Evolutionary conservation across 2,888 invertebrate genomes (phyloP).

Genomic region (Drosophila falleni): DNA sequence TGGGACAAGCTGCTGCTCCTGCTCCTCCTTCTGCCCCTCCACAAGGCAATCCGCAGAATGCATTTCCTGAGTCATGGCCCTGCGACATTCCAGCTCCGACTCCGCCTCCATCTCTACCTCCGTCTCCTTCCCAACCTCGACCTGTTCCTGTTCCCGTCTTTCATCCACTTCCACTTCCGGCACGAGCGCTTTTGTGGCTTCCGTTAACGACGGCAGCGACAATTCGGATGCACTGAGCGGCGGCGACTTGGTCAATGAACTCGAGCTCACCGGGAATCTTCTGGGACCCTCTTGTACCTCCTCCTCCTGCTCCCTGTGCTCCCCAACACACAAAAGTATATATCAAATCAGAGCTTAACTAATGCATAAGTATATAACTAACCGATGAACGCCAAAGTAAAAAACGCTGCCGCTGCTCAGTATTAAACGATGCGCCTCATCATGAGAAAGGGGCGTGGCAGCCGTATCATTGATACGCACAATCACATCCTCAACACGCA

Average conservation of each 20-base stretch:
- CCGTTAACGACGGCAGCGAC: slow-evolving; percentile 57
- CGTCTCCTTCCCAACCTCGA: slow-evolving; percentile 17
- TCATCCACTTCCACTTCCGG: slow-evolving; percentile 58
- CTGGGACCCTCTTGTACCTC: slow-evolving; percentile 56
- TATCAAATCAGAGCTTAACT: slow-evolving; percentile 1
- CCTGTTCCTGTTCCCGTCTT: slow-evolving; percentile 41
- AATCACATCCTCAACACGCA: slow-evolving; percentile 94
- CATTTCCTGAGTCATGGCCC: slow-evolving; percentile 63
- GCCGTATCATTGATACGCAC: slow-evolving; percentile 90
- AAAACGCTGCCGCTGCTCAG: slow-evolving; percentile 90
- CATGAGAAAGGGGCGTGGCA: slow-evolving; percentile 90
- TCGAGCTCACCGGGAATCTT: slow-evolving; percentile 73
- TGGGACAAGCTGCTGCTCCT: background rate
- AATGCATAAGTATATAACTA: slow-evolving; percentile 4
- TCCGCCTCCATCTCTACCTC: slow-evolving; percentile 7
- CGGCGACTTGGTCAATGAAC: slow-evolving; percentile 74
- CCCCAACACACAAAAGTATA: background rate
- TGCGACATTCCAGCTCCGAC: slow-evolving; percentile 55
- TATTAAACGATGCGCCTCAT: slow-evolving; percentile 91
- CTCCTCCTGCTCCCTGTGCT: slow-evolving; percentile 71
- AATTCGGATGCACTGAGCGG: slow-evolving; percentile 27
- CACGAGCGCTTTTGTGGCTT: slow-evolving; percentile 71
- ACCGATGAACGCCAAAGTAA: slow-evolving; percentile 87
- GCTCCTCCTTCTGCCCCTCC: background rate
- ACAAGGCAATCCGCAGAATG: slow-evolving; percentile 52